A percentile compares a stretch with the other conserved stretches of the same genome.
These are phyloP conservation scores for Chironomus riparius DNA, from an alignment of 2,888 invertebrate species.

Conservation along the genomic window DNA sequence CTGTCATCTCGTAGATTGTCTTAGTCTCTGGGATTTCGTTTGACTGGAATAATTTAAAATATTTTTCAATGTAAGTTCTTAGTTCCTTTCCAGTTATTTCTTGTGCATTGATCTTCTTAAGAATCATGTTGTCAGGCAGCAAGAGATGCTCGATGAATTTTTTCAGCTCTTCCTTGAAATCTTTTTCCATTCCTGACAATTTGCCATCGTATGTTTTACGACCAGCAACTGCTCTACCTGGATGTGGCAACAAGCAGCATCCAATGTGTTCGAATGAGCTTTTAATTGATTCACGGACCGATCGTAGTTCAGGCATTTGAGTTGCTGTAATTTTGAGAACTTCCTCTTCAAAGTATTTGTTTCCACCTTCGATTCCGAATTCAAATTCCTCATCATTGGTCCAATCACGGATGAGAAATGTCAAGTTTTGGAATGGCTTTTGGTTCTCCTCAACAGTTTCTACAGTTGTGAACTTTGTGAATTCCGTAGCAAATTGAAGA, in stretches of 20 bases:
- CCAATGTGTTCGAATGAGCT: constrained; percentile 10
- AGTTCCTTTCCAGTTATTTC: no score
- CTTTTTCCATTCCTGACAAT: neutral
- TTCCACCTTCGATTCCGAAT: constrained; percentile 1
- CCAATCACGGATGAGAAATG: no score
- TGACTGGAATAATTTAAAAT: no score
- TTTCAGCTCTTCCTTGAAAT: neutral
- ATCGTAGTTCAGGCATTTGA: constrained; percentile 8
- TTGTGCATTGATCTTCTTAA: neutral
- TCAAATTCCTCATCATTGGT: neutral
- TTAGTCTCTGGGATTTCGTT: no score
- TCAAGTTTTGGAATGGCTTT: no score
- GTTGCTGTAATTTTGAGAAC: neutral
- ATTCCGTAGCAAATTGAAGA: no score
- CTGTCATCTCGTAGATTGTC: no score
- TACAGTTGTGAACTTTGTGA: no score
- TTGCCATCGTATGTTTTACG: neutral
- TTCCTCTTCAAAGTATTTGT: neutral
- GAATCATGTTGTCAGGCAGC: neutral
- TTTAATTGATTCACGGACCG: neutral
- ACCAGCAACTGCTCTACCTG: constrained; percentile 1
- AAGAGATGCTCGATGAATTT: neutral
- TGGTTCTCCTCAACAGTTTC: no score
- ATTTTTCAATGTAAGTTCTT: no score
- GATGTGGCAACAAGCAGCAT: constrained; percentile 26